phyloP scores from a whole-genome alignment of 1,140 invertebrate genomes.

The Frieseomelitta varia region DNA sequence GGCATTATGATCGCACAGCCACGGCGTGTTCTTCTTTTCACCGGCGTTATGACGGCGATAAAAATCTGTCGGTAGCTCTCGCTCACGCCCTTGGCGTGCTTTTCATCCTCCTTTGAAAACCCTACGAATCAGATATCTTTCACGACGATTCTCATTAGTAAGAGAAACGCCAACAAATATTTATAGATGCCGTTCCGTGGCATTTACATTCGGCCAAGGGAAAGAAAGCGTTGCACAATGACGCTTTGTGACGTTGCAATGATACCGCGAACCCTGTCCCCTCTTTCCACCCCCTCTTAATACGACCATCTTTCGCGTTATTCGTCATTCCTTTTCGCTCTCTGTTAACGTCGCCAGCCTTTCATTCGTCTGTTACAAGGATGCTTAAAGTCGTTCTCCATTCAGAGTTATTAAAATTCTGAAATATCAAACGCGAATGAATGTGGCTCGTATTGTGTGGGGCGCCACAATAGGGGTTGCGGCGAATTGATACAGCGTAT shows the following conservation, averaged over 20 bases:
- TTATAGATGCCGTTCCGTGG: conserved; percentile 23
- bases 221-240: conserved; percentile 14
- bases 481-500: background rate
- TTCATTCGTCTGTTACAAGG: background rate
- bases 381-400: background rate
- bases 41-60: conserved; percentile 9
- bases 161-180: conserved; percentile 29
- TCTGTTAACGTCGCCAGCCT: background rate
- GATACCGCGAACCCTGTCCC: background rate
- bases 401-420: background rate
- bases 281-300: background rate
- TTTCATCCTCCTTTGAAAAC: no score
- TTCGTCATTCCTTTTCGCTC: background rate
- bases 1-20: conserved; percentile 21
- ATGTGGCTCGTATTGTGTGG: background rate
- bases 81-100: no score
- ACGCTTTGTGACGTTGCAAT: conserved; percentile 21
- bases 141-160: conserved; percentile 9
- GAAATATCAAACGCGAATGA: conserved; percentile 1
- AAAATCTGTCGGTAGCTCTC: background rate
- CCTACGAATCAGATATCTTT: background rate
- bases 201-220: conserved; percentile 27
- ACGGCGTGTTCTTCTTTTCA: background rate
- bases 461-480: background rate
- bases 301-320: background rate